A percentile compares a stretch with the other conserved stretches of the same genome.
These are phyloP conservation scores for Drosophila pseudoobscura DNA, from an alignment of 1,140 invertebrate species.

Conservation along the genomic window DNA sequence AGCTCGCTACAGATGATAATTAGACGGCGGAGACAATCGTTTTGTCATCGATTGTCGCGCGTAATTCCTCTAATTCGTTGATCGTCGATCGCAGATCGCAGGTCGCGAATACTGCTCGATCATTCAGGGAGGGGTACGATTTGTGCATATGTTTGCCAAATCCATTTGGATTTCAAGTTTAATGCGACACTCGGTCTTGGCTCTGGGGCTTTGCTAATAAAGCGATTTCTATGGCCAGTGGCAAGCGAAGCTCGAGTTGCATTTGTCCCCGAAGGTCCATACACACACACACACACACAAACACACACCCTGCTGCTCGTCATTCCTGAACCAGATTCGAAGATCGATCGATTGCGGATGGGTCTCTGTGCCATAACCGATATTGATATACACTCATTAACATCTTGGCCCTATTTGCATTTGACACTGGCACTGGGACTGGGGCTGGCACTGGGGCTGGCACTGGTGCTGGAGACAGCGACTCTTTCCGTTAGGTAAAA, in stretches of 20 bases:
- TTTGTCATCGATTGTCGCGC: slow-evolving; percentile 13
- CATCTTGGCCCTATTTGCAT: slow-evolving; percentile 28
- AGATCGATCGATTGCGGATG: too few species aligned
- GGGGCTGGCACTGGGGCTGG: too few species aligned
- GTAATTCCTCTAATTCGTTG: background rate
- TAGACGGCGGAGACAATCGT: slow-evolving; percentile 19
- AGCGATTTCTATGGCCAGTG: slow-evolving; percentile 65
- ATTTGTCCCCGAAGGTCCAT: slow-evolving; percentile 37
- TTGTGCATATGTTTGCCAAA: slow-evolving; percentile 19
- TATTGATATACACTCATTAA: background rate
- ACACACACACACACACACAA: too few species aligned
- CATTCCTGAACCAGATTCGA: too few species aligned
- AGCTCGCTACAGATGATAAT: slow-evolving; percentile 17
- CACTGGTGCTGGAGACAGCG: too few species aligned
- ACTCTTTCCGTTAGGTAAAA: slow-evolving; percentile 65
- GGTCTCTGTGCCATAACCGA: slow-evolving; percentile 9
- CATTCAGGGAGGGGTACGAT: slow-evolving; percentile 17
- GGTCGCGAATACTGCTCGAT: background rate
- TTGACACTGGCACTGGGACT: background rate
- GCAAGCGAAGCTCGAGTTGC: slow-evolving; percentile 27
- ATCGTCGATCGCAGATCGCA: too few species aligned
- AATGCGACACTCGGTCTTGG: slow-evolving; percentile 66
- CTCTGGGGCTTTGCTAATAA: slow-evolving; percentile 44
- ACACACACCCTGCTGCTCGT: background rate
- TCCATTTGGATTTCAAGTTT: slow-evolving; percentile 65